Evolutionary conservation across 2,797 vertebrate species (phyloP).

Genomic region (Molossus molossus): DNA sequence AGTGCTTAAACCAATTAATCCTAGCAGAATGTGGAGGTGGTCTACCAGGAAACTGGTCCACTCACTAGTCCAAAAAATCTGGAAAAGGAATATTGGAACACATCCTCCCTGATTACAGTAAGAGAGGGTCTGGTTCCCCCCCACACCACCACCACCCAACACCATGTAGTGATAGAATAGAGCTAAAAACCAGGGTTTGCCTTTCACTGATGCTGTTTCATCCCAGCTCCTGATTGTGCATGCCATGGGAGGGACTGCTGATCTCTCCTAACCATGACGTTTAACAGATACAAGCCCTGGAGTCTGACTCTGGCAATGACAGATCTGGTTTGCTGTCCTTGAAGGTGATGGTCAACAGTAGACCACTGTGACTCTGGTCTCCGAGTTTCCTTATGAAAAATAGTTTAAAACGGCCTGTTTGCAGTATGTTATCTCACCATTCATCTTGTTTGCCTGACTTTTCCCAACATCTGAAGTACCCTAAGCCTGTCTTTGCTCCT

Average conservation of each 20-base stretch:
- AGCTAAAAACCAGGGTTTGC: not conserved
- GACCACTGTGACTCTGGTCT: not conserved
- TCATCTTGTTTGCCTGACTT: not conserved
- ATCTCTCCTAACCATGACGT: not conserved
- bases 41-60: not conserved
- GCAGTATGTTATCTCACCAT: not conserved
- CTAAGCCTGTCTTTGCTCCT: slow-evolving; percentile 11
- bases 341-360: not conserved
- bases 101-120: not conserved
- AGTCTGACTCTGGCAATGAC: not conserved
- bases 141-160: too few relatives aligned
- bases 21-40: not conserved
- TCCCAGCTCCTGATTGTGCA: not conserved
- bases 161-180: not conserved
- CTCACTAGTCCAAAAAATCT: not conserved
- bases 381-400: not conserved
- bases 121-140: not conserved
- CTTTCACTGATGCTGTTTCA: not conserved
- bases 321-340: not conserved
- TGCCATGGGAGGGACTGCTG: too few relatives aligned
- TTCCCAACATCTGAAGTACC: not conserved
- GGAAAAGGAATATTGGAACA: not conserved
- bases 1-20: not conserved
- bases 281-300: not conserved
- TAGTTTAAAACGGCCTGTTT: not conserved